A percentile compares a stretch with the other conserved stretches of the same genome.
Evolutionary conservation across 2,113 vertebrate species (phyloP).

Genomic region (Poeciliopsis turrubarensis): DNA sequence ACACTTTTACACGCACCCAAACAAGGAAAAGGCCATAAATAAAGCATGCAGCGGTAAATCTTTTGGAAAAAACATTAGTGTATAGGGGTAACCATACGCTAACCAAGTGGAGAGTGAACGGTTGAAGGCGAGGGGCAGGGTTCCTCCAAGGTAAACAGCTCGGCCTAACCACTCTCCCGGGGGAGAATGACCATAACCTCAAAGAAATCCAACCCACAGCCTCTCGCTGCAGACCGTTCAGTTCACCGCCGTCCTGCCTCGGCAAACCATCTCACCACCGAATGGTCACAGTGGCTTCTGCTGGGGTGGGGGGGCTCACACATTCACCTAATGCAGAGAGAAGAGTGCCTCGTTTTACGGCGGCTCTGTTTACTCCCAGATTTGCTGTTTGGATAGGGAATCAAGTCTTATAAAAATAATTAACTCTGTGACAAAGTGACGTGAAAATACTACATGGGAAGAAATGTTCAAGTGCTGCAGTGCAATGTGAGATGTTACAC

Average conservation of each 20-base stretch:
- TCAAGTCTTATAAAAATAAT: background rate
- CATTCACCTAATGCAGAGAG: conserved; percentile 36
- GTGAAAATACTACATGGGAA: background rate
- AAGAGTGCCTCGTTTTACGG: conserved; percentile 23
- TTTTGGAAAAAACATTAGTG: conserved; percentile 33
- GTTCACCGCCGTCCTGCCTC: conserved; percentile 66
- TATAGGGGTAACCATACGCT: conserved; percentile 60
- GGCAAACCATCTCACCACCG: conserved; percentile 73
- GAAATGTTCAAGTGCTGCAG: conserved; percentile 15
- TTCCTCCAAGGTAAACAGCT: conserved; percentile 79
- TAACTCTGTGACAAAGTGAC: conserved; percentile 1
- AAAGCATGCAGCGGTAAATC: background rate
- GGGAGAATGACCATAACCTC: conserved; percentile 82
- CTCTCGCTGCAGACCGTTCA: conserved; percentile 75
- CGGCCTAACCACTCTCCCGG: conserved; percentile 80
- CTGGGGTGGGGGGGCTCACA: conserved; percentile 44
- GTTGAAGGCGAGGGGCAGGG: conserved; percentile 62
- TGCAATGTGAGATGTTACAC: background rate
- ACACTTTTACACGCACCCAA: background rate
- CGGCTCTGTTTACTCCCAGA: conserved; percentile 9
- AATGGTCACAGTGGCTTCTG: conserved; percentile 78
- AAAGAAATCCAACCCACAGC: conserved; percentile 79
- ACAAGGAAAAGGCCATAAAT: background rate
- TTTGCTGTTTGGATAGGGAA: conserved; percentile 13
- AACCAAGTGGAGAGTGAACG: conserved; percentile 48